phyloP scores from a whole-genome alignment of 92 coral and sea anemone species.

The Parazoanthus atlanticus region DNA sequence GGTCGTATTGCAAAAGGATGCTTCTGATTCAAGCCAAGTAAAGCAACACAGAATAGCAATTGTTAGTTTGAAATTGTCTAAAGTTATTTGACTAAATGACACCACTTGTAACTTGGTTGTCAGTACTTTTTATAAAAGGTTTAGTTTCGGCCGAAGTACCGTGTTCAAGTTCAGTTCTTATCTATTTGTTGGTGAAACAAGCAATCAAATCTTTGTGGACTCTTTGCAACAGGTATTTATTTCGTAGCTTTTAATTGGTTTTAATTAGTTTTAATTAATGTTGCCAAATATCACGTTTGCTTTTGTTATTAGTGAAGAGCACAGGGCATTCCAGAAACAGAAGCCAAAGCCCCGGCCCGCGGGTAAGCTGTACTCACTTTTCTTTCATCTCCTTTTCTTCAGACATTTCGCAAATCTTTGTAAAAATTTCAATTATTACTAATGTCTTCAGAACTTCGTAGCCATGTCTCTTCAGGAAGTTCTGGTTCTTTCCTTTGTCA shows the following conservation, averaged over 20 bases:
- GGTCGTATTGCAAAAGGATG: background rate
- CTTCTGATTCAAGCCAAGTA: background rate
- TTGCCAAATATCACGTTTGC: background rate
- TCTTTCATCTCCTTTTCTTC: background rate
- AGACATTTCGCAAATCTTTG: background rate
- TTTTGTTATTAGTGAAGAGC: constrained; percentile 68
- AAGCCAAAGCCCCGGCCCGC: constrained; percentile 84
- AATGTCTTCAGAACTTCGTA: background rate
- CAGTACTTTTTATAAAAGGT: background rate
- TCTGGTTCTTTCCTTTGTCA: background rate
- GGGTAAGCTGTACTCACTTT: constrained; percentile 18
- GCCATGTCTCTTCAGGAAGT: background rate
- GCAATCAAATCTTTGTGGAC: background rate
- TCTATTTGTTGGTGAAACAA: background rate
- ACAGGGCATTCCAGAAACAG: constrained; percentile 69
- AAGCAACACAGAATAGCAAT: background rate
- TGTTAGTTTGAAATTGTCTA: background rate
- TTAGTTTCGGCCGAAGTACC: background rate
- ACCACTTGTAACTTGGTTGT: too few species aligned
- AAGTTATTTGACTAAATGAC: too few species aligned
- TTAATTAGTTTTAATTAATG: background rate
- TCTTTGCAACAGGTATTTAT: background rate
- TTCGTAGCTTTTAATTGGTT: background rate
- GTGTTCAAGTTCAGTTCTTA: background rate
- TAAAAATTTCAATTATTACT: too few species aligned